Evolutionary conservation across 2,797 vertebrate genomes (phyloP).

Genomic region (Acrossocheilus fasciatus): DNA sequence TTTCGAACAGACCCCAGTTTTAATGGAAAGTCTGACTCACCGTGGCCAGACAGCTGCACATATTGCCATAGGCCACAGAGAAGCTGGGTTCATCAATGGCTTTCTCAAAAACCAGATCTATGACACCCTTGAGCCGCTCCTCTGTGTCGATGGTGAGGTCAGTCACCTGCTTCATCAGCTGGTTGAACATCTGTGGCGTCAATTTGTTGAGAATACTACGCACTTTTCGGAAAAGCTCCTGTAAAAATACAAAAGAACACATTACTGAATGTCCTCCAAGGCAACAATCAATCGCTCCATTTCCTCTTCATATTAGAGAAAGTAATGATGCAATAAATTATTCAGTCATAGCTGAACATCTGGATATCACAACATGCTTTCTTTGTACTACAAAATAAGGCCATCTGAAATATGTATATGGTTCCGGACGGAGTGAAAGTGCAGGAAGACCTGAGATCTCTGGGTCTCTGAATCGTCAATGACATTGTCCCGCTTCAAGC

Average conservation of each 20-base stretch:
- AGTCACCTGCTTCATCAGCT: conserved; percentile 89
- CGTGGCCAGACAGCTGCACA: conserved; percentile 89
- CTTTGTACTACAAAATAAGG: not conserved
- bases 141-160: conserved; percentile 89
- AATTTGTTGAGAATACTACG: conserved; percentile 90
- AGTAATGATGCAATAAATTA: conserved; percentile 9
- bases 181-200: conserved; percentile 90
- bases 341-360: not conserved
- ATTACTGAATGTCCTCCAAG: not conserved
- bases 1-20: not conserved
- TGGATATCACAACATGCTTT: not conserved
- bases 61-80: conserved; percentile 89
- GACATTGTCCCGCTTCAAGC: conserved; percentile 80
- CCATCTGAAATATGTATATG: not conserved
- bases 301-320: not conserved
- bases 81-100: conserved; percentile 89
- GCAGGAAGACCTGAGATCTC: conserved; percentile 81
- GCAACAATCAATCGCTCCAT: not conserved
- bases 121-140: conserved; percentile 89
- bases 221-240: conserved; percentile 90
- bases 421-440: not conserved
- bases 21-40: conserved; percentile 69
- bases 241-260: conserved; percentile 4
- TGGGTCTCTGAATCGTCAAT: conserved; percentile 70
- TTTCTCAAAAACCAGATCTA: conserved; percentile 91